Evolutionary conservation across 2,888 invertebrate genomes (phyloP).

Genomic region (Acronicta psi): DNA sequence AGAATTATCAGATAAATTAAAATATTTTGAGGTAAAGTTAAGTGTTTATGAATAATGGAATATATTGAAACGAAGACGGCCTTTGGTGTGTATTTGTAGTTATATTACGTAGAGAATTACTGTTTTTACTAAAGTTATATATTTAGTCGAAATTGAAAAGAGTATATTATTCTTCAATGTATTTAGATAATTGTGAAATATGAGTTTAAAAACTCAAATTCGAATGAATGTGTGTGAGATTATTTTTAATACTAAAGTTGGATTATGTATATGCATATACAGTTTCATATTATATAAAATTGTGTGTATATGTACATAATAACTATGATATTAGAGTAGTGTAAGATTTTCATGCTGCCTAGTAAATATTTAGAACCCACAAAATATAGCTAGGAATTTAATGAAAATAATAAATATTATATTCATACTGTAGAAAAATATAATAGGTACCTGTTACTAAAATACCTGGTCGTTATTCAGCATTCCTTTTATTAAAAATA

Average conservation of each 20-base stretch:
- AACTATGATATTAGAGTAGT: slow-evolving; percentile 41
- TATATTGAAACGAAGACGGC: slow-evolving; percentile 52
- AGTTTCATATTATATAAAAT: slow-evolving; percentile 10
- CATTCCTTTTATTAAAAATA: slow-evolving; percentile 49
- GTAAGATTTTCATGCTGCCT: slow-evolving; percentile 41
- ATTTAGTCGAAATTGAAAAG: slow-evolving; percentile 53
- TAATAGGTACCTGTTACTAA: not conserved
- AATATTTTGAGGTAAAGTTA: not conserved
- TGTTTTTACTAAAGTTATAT: slow-evolving; percentile 50
- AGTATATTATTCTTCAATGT: slow-evolving; percentile 60
- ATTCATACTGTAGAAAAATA: slow-evolving; percentile 11
- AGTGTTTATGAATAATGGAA: slow-evolving; percentile 16
- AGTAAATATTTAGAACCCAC: slow-evolving; percentile 39
- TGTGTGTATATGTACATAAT: slow-evolving; percentile 17
- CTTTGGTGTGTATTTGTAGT: slow-evolving; percentile 57
- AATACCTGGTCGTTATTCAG: slow-evolving; percentile 28
- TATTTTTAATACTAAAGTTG: slow-evolving; percentile 48
- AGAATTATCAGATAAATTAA: too few species aligned
- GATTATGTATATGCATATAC: slow-evolving; percentile 15
- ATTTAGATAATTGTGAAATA: slow-evolving; percentile 42
- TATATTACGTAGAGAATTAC: slow-evolving; percentile 45
- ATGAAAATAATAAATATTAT: slow-evolving; percentile 29
- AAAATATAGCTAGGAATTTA: slow-evolving; percentile 37
- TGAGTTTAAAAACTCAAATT: slow-evolving; percentile 45
- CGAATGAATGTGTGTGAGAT: slow-evolving; percentile 31